Conservation (phyloP, 2,888 invertebrate species). For the Monopis laevigella region DNA sequence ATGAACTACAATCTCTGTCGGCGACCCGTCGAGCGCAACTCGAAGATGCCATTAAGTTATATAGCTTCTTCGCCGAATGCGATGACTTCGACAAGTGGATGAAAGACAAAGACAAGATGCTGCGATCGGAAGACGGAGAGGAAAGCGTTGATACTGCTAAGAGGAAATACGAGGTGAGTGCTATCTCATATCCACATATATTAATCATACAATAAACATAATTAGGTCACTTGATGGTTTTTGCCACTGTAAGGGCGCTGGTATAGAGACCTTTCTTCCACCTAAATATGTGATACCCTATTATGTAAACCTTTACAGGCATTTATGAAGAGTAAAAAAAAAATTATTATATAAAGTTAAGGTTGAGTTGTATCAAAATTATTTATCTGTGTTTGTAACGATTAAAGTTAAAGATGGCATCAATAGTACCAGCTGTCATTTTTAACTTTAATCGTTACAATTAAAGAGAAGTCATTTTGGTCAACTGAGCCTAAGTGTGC, state of each 20-base stretch:
- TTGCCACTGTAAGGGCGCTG: no score
- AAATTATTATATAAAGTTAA: not conserved
- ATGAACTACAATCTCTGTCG: slow-evolving; percentile 82
- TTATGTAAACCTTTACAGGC: no score
- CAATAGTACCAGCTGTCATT: no score
- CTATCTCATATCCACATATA: not conserved
- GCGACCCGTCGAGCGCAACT: slow-evolving; percentile 82
- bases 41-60: slow-evolving; percentile 91
- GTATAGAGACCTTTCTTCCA: no score
- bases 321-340: no score
- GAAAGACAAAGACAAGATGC: slow-evolving; percentile 90
- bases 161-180: slow-evolving; percentile 86
- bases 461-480: no score
- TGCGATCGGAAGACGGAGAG: slow-evolving; percentile 81
- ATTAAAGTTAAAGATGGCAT: no score
- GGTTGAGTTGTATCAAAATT: not conserved
- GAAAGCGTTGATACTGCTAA: slow-evolving; percentile 94
- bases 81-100: slow-evolving; percentile 99
- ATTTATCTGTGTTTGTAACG: no score
- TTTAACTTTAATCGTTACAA: no score
- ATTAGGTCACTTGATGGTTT: not conserved
- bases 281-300: no score
- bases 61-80: slow-evolving; percentile 95
- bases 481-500: no score
- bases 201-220: not conserved